Evolutionary conservation across 1,140 invertebrate genomes (phyloP), one percentile per base, ranked within the genome.

Genomic region (Ceratina australensis): DNA sequence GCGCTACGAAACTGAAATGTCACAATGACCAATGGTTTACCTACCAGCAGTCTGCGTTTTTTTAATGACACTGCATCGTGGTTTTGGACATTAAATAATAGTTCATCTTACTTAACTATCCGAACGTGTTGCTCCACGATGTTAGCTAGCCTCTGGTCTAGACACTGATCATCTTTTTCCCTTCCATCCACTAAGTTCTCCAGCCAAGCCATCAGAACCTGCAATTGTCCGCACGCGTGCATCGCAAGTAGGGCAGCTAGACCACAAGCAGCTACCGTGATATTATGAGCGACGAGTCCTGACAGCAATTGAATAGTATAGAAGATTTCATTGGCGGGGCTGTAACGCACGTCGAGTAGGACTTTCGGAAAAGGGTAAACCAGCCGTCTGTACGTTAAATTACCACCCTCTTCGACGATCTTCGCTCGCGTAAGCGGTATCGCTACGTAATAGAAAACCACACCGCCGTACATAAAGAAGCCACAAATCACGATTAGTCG

Each of bases 181-280:
- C 33, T 42, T 10, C 33, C 33, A 10, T 42, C 33, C 5, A 84
- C 78, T 33, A 84, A 20, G 12, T 77, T 26, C 1, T 71, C 59
- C 49, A 84, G 7, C 78, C 74, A 80, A 5, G 79, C 64, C 69
- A 84, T 86, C 12, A 91, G 26, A 16, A 90, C 85, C 57, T 87
- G 76, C 24, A 90, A 49, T 33, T 90, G 87, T 3, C 86, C 88
- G 56, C 88, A 88, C 5, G 80, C 81, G 63, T 90, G 89, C 20
- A 84, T 80, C 10, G 83, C 85, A 26, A 90, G 84, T 0, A 84
- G 61, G 2, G 86, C 85, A 10, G 78, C 85, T 18, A 90, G 33
- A 22, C 81, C 64, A 59, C 86, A 88, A 0, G 79, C 72, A 0
- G 52, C 82, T 8, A 87, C 54, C 3, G 79, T 74, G 4, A 87